phyloP scores from a whole-genome alignment of 2,113 vertebrate genomes.

The Neolamprologus brichardi region DNA sequence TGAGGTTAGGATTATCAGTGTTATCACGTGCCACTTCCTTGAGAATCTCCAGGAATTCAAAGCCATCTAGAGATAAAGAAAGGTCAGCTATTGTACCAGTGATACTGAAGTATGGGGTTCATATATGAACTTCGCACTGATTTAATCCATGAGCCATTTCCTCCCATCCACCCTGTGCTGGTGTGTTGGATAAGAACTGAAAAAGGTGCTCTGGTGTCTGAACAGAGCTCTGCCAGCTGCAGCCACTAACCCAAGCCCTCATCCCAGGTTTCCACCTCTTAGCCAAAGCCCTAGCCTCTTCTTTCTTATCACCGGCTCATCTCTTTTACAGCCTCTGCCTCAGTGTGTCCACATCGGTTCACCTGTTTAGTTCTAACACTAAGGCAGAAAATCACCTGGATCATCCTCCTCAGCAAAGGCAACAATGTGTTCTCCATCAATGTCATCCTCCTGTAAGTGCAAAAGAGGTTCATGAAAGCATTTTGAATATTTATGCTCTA shows the following conservation, averaged over 20 bases:
- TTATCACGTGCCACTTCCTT: constrained; percentile 90
- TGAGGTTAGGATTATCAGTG: constrained; percentile 86
- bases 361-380: not conserved
- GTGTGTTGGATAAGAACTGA: not conserved
- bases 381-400: constrained; percentile 66
- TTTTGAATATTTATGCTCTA: not conserved
- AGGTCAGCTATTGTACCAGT: not conserved
- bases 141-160: not conserved
- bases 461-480: not conserved
- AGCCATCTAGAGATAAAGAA: constrained; percentile 75
- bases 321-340: not conserved
- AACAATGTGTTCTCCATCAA: constrained; percentile 89
- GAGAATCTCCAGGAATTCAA: constrained; percentile 86
- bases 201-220: not conserved
- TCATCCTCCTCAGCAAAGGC: constrained; percentile 90
- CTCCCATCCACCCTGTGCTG: not conserved
- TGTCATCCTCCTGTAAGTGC: constrained; percentile 79
- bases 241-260: not conserved
- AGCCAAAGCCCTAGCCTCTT: not conserved
- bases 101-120: not conserved
- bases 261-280: not conserved
- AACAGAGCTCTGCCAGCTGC: not conserved
- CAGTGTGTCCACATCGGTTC: not conserved
- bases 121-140: not conserved
- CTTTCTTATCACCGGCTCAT: not conserved